A percentile compares a stretch with the other conserved stretches of the same genome.
These are phyloP conservation scores for Phrynocephalus forsythii DNA, from an alignment of 2,797 vertebrate genomes.

Conservation along the genomic window DNA sequence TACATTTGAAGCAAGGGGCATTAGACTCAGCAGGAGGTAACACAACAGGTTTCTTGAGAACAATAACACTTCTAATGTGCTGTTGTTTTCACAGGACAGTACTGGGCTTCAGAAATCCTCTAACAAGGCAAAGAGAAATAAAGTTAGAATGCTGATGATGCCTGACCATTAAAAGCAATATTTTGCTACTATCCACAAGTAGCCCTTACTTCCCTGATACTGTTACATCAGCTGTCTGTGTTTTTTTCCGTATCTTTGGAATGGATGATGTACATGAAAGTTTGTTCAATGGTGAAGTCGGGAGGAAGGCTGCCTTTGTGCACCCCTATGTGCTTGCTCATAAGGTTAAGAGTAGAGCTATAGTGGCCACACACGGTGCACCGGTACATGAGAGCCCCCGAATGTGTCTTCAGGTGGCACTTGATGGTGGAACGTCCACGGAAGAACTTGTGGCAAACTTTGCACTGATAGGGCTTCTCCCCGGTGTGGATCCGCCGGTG, in stretches of 20 bases:
- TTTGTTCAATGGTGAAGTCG: constrained; percentile 97
- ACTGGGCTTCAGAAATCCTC: constrained; percentile 44
- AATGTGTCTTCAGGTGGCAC: constrained; percentile 97
- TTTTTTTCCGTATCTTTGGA: constrained; percentile 92
- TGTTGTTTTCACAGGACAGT: constrained; percentile 66
- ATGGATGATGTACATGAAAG: constrained; percentile 99
- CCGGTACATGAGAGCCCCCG: constrained; percentile 97
- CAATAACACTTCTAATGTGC: constrained; percentile 67
- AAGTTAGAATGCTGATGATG: constrained; percentile 52
- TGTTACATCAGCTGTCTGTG: constrained; percentile 84
- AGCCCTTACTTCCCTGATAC: constrained; percentile 11
- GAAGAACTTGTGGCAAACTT: constrained; percentile 97
- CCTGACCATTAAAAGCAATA: constrained; percentile 45
- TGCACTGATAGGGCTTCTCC: constrained; percentile 98
- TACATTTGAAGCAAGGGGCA: constrained; percentile 63
- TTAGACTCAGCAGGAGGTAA: constrained; percentile 72
- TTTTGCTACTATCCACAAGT: neutral
- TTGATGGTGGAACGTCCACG: constrained; percentile 97
- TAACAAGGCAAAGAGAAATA: constrained; percentile 57
- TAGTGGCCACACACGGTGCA: constrained; percentile 95
- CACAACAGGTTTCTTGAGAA: constrained; percentile 67
- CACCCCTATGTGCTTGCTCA: constrained; percentile 94
- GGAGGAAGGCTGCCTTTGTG: constrained; percentile 94
- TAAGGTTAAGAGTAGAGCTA: constrained; percentile 96
- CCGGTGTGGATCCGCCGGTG: constrained; percentile 97